Conservation (phyloP, 2,797 vertebrate genomes). For the Zenarchopterus dispar region DNA sequence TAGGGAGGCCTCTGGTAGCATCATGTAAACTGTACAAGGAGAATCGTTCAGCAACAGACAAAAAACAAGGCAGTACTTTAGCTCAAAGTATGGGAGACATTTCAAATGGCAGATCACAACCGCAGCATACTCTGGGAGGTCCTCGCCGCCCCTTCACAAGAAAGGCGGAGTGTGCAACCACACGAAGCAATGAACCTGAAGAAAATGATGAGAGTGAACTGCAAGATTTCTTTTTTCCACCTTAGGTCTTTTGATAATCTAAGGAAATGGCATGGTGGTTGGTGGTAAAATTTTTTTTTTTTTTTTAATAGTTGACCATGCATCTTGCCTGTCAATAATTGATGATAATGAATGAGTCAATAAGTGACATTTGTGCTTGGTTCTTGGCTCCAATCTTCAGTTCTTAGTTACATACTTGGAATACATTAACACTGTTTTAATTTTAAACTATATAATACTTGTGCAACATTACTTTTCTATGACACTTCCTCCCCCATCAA, state of each 20-base stretch:
- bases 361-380: slow-evolving; percentile 24
- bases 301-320: slow-evolving; percentile 19
- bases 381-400: slow-evolving; percentile 8
- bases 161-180: slow-evolving; percentile 75
- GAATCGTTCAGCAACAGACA: slow-evolving; percentile 22
- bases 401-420: slow-evolving; percentile 35
- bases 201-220: slow-evolving; percentile 87
- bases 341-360: slow-evolving; percentile 26
- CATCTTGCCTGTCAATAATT: slow-evolving; percentile 4
- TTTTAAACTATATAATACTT: slow-evolving; percentile 14
- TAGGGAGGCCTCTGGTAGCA: slow-evolving; percentile 83
- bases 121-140: slow-evolving; percentile 26
- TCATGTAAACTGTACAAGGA: slow-evolving; percentile 72
- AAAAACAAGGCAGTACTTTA: slow-evolving; percentile 20
- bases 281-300: slow-evolving; percentile 7
- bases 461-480: slow-evolving; percentile 9
- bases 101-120: slow-evolving; percentile 33
- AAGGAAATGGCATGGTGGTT: slow-evolving; percentile 40
- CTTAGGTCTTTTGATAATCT: slow-evolving; percentile 6
- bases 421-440: slow-evolving; percentile 31
- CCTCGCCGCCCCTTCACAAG: slow-evolving; percentile 67
- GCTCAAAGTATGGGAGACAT: slow-evolving; percentile 32
- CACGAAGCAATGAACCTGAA: slow-evolving; percentile 81
- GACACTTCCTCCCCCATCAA: slow-evolving; percentile 21
- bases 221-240: slow-evolving; percentile 2